A percentile compares a stretch with the other conserved stretches of the same genome.
Evolutionary conservation across 2,888 invertebrate genomes (phyloP).

Genomic region (Opisthograptis luteolata): DNA sequence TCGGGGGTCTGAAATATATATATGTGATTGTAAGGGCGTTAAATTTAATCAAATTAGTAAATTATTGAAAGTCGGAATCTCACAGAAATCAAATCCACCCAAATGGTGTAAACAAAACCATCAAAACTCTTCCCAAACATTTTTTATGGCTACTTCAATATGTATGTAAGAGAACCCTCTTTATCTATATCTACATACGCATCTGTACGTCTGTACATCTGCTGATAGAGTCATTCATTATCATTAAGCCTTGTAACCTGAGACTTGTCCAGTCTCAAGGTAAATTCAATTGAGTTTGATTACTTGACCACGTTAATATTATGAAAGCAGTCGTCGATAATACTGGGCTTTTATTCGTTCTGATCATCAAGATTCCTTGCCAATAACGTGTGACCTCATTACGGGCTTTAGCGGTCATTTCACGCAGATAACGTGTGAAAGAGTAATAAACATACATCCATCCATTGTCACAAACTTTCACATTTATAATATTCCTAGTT

Average conservation of each 20-base stretch:
- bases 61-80: neutral
- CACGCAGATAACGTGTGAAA: too few species aligned
- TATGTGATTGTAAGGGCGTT: too few species aligned
- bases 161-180: conserved; percentile 28
- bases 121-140: conserved; percentile 29
- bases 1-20: too few species aligned
- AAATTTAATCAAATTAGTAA: neutral
- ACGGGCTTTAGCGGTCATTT: too few species aligned
- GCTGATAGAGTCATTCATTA: conserved; percentile 48
- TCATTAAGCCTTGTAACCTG: conserved; percentile 46
- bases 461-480: too few species aligned
- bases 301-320: conserved; percentile 19
- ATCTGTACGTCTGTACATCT: too few species aligned
- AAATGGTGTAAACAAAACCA: conserved; percentile 30
- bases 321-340: too few species aligned
- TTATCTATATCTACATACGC: conserved; percentile 31
- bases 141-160: conserved; percentile 35
- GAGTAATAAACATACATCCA: too few species aligned
- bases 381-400: too few species aligned
- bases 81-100: conserved; percentile 6
- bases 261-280: conserved; percentile 31
- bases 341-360: too few species aligned
- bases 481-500: too few species aligned
- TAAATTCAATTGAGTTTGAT: conserved; percentile 24
- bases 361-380: too few species aligned